A percentile compares a stretch with the other conserved stretches of the same genome.
Conservation (phyloP, 2,113 vertebrate genomes). For the Anthoscopus minutus region DNA sequence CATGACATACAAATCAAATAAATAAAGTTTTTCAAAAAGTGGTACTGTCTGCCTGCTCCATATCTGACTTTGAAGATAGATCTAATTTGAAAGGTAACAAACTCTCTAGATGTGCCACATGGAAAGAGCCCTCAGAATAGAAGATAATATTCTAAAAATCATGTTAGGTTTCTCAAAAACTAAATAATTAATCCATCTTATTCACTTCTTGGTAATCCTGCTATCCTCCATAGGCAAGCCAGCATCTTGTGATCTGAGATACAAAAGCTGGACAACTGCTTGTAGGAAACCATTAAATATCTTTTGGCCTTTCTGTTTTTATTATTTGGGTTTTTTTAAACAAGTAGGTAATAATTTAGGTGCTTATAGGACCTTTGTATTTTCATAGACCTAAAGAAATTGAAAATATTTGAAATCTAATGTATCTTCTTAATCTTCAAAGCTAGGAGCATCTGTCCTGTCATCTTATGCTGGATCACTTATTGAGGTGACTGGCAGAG, state of each 20-base stretch:
- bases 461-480: background rate
- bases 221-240: background rate
- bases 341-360: background rate
- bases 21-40: background rate
- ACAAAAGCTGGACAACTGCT: background rate
- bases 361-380: background rate
- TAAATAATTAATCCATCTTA: background rate
- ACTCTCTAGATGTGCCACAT: rapidly evolving
- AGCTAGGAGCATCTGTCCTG: background rate
- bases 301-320: background rate
- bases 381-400: background rate
- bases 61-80: background rate
- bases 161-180: background rate
- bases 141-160: background rate
- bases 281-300: background rate
- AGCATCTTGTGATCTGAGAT: background rate
- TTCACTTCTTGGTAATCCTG: background rate
- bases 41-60: background rate
- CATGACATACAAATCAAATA: background rate
- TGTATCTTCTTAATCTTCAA: background rate
- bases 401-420: background rate
- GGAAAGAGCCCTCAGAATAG: background rate
- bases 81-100: background rate
- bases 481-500: background rate
- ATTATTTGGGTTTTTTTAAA: background rate